Evolutionary conservation across 2,113 vertebrate species (phyloP).

Genomic region (Neogale vison): DNA sequence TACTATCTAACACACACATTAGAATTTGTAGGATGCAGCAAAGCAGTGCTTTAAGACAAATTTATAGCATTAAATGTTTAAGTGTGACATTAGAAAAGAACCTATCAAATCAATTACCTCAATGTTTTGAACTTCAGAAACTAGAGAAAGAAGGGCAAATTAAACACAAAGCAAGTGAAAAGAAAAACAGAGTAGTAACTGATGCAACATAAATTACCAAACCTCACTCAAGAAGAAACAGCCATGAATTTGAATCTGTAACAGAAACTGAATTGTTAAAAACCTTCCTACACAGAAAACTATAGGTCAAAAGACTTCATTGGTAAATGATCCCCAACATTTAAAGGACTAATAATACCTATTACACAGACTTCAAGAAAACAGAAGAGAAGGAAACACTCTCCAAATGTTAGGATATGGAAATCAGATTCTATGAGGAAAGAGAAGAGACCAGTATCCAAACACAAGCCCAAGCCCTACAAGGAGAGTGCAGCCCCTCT

Average conservation of each 20-base stretch:
- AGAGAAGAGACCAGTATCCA: neutral
- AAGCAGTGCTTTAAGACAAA: neutral
- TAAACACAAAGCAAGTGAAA: neutral
- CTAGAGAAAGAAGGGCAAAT: neutral
- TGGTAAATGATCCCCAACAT: slow-evolving; percentile 1
- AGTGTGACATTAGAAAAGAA: neutral
- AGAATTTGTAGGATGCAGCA: neutral
- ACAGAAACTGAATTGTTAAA: neutral
- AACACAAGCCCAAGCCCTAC: neutral
- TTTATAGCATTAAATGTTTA: neutral
- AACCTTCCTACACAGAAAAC: neutral
- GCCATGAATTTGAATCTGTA: neutral
- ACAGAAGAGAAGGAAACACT: neutral
- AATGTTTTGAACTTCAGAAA: neutral
- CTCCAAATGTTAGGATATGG: neutral
- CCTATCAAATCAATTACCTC: neutral
- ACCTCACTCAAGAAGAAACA: neutral
- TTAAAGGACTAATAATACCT: neutral
- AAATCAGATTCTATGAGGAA: neutral
- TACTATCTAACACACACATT: neutral
- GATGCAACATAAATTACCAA: neutral
- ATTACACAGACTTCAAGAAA: neutral
- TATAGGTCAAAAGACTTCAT: neutral
- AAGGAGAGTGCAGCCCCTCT: neutral
- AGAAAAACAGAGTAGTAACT: neutral